Conservation (phyloP, 2,888 invertebrate species). For the Anaspis maculata region DNA sequence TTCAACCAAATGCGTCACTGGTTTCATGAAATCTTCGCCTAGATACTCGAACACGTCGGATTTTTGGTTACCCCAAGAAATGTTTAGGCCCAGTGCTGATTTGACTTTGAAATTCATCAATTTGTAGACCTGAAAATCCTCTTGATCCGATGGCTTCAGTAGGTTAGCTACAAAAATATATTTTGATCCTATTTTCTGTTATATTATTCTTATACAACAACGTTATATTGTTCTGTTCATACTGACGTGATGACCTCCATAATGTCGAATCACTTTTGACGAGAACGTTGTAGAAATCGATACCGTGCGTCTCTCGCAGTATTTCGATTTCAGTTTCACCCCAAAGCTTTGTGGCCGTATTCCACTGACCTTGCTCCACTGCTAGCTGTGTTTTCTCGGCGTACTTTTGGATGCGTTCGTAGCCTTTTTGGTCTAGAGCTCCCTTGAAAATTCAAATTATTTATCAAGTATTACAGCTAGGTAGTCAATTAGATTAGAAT, state of each 20-base stretch:
- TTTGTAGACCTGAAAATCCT: constrained; percentile 26
- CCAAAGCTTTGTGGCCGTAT: not conserved
- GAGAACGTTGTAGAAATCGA: constrained; percentile 25
- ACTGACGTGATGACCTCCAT: too few relatives aligned
- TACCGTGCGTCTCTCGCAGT: constrained; percentile 5
- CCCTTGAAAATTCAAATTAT: constrained; percentile 39
- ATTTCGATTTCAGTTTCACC: constrained; percentile 8
- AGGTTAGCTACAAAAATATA: too few relatives aligned
- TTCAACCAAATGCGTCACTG: constrained; percentile 61
- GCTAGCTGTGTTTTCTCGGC: constrained; percentile 6
- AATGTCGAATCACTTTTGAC: too few relatives aligned
- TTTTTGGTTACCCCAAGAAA: constrained; percentile 26
- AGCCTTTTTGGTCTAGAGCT: constrained; percentile 60
- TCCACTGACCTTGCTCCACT: not conserved
- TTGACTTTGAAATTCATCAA: constrained; percentile 69
- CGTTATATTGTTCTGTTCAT: too few relatives aligned
- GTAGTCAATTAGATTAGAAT: not conserved
- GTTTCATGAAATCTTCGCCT: constrained; percentile 59
- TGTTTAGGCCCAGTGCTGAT: constrained; percentile 52
- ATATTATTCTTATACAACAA: too few relatives aligned
- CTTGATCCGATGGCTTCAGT: too few relatives aligned
- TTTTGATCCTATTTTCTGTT: too few relatives aligned
- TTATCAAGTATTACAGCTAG: not conserved
- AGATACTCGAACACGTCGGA: constrained; percentile 58
- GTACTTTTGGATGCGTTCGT: constrained; percentile 46